A percentile compares a stretch with the other conserved stretches of the same genome.
phyloP scores from a whole-genome alignment of 2,888 invertebrate genomes.

The Polia nebulosa region DNA sequence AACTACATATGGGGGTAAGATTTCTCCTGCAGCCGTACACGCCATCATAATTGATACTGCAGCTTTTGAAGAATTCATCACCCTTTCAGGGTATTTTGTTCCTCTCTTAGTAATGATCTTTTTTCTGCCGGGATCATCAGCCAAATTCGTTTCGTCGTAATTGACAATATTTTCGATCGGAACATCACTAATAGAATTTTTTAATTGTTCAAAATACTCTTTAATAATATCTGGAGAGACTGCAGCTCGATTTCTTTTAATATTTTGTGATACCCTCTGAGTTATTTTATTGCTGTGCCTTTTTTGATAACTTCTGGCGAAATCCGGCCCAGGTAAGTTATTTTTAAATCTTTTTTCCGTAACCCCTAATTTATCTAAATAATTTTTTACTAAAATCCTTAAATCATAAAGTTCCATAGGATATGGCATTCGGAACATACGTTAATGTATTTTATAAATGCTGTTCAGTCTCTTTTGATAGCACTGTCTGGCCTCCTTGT shows the following conservation, averaged over 20 bases:
- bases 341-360: slow-evolving; percentile 1
- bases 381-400: background rate
- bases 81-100: slow-evolving; percentile 40
- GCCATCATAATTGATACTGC: slow-evolving; percentile 57
- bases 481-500: background rate
- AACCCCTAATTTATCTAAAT: background rate
- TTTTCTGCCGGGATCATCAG: slow-evolving; percentile 31
- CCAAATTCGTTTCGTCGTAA: slow-evolving; percentile 38
- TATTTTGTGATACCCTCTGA: background rate
- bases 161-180: background rate
- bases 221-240: background rate
- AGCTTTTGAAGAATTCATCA: slow-evolving; percentile 45
- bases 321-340: background rate
- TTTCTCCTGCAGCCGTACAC: slow-evolving; percentile 50
- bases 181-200: background rate
- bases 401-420: background rate
- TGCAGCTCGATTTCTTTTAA: slow-evolving; percentile 4
- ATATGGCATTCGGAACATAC: background rate
- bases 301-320: background rate
- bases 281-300: background rate
- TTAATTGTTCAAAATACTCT: background rate
- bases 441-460: background rate
- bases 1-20: slow-evolving; percentile 61
- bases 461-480: background rate
- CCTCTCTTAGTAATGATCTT: slow-evolving; percentile 29